A percentile compares a stretch with the other conserved stretches of the same genome.
phyloP scores from a whole-genome alignment of 1,140 invertebrate species.

The Papilio glaucus region DNA sequence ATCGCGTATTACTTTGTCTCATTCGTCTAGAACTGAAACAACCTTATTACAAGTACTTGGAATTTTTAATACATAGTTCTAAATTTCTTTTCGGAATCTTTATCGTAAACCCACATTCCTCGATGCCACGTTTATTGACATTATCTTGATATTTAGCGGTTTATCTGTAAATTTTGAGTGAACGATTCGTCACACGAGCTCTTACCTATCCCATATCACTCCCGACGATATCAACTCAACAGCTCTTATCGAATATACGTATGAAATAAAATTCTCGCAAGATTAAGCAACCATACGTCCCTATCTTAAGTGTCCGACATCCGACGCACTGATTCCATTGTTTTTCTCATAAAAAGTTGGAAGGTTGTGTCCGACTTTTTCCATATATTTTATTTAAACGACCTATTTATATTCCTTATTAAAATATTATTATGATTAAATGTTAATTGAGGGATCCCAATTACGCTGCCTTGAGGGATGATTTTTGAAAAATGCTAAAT shows the following conservation, averaged over 20 bases:
- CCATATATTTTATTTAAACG: too few relatives aligned
- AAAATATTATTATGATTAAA: too few relatives aligned
- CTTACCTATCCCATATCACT: constrained; percentile 7
- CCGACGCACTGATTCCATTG: neutral
- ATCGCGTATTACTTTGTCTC: neutral
- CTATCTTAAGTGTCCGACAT: constrained; percentile 15
- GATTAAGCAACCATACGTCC: constrained; percentile 9
- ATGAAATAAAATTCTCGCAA: constrained; percentile 7
- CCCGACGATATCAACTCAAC: neutral
- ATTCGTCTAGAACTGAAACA: neutral
- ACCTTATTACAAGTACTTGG: neutral
- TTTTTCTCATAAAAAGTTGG: neutral
- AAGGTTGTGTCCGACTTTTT: too few relatives aligned
- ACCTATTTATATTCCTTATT: too few relatives aligned
- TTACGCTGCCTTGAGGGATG: too few relatives aligned
- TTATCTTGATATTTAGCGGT: constrained; percentile 20
- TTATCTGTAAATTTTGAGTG: constrained; percentile 12
- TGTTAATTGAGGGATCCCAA: too few relatives aligned
- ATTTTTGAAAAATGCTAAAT: too few relatives aligned
- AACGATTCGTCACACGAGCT: constrained; percentile 4
- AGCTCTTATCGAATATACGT: neutral
- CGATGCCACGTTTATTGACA: constrained; percentile 18
- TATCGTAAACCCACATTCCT: constrained; percentile 16
- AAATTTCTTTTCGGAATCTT: neutral
- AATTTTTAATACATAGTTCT: neutral